Conservation (phyloP, 2,888 invertebrate species). For the Pseudeuparius sepicola region DNA sequence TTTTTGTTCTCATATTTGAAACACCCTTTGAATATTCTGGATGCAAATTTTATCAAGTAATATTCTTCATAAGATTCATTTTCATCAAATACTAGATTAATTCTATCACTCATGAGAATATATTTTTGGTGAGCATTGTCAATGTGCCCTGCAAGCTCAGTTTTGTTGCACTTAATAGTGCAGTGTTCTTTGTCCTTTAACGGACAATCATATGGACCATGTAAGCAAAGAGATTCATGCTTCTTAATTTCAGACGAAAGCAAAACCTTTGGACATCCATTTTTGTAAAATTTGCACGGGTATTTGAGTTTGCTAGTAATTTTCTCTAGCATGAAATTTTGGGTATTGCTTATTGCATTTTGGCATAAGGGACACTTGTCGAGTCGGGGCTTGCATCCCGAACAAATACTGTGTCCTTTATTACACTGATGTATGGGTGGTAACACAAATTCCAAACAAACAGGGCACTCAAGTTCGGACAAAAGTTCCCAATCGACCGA, state of each 20-base stretch:
- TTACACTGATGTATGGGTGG: constrained; percentile 33
- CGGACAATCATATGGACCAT: constrained; percentile 25
- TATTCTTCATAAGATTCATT: constrained; percentile 14
- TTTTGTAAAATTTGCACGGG: constrained; percentile 30
- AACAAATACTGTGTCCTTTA: constrained; percentile 33
- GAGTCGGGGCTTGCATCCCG: constrained; percentile 19
- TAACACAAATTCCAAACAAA: constrained; percentile 33
- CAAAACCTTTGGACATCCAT: constrained; percentile 24
- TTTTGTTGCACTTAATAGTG: constrained; percentile 10
- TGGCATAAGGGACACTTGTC: constrained; percentile 30
- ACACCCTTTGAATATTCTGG: constrained; percentile 28
- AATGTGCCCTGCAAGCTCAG: constrained; percentile 17
- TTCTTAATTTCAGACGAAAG: constrained; percentile 22
- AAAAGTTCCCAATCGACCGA: constrained; percentile 22
- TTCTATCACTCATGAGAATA: constrained; percentile 25
- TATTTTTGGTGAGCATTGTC: constrained; percentile 25
- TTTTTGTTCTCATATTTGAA: constrained; percentile 23
- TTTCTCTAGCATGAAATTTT: constrained; percentile 31
- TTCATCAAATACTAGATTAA: constrained; percentile 21
- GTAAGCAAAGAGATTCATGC: constrained; percentile 24
- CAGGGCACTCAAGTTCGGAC: constrained; percentile 31
- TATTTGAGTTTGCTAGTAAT: constrained; percentile 27
- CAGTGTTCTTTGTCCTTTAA: constrained; percentile 19
- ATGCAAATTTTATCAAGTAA: constrained; percentile 25
- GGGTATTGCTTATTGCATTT: constrained; percentile 25